These are phyloP conservation scores for Pterocles burchelli DNA, from an alignment of 2,113 vertebrate genomes.

Conservation along the genomic window DNA sequence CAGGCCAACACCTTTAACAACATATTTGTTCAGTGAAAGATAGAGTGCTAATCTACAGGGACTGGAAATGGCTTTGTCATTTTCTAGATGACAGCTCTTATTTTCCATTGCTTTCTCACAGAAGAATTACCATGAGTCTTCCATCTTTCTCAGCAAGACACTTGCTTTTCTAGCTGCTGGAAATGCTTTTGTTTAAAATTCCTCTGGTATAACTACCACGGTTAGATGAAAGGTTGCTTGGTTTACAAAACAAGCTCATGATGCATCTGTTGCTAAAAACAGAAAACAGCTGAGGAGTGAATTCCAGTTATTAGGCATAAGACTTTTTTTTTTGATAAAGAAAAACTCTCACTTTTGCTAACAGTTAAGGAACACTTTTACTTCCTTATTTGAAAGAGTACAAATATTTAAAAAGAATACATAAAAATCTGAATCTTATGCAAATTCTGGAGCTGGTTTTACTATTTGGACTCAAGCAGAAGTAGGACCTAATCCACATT, in stretches of 20 bases:
- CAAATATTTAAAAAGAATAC: neutral
- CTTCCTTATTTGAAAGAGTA: neutral
- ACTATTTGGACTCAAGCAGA: neutral
- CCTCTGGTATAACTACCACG: slow-evolving; percentile 20
- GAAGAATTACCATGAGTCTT: slow-evolving; percentile 61
- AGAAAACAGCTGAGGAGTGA: neutral
- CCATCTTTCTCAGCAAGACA: slow-evolving; percentile 72
- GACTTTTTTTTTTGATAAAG: neutral
- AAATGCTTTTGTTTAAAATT: slow-evolving; percentile 74
- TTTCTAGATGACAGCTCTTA: slow-evolving; percentile 78
- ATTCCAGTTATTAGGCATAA: neutral
- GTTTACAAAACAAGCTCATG: slow-evolving; percentile 35
- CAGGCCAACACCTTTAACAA: slow-evolving; percentile 64
- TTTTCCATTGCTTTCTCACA: slow-evolving; percentile 74
- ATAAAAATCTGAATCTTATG: neutral
- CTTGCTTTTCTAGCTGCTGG: slow-evolving; percentile 70
- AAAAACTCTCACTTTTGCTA: neutral
- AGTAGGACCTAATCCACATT: neutral
- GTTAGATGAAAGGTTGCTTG: slow-evolving; percentile 50
- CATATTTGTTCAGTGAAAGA: slow-evolving; percentile 69
- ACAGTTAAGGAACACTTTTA: neutral
- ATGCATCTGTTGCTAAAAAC: neutral
- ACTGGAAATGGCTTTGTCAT: slow-evolving; percentile 77
- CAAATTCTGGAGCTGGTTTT: neutral
- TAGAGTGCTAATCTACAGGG: slow-evolving; percentile 71